These are phyloP conservation scores for Riparia riparia DNA, from an alignment of 2,113 vertebrate genomes.

Conservation along the genomic window DNA sequence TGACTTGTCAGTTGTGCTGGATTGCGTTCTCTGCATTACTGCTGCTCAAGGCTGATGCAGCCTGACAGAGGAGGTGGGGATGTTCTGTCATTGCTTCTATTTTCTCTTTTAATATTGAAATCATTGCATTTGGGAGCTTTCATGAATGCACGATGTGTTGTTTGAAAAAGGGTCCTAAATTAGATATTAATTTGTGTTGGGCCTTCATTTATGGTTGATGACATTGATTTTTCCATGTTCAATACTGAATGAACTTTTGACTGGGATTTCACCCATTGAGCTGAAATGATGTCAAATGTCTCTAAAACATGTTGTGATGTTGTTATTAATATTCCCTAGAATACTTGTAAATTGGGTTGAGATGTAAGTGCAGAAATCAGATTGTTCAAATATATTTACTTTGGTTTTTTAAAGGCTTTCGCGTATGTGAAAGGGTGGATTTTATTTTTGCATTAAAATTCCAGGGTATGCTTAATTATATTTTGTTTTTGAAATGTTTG, in stretches of 20 bases:
- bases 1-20: neutral
- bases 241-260: constrained; percentile 3
- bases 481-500: neutral
- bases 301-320: neutral
- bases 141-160: neutral
- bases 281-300: neutral
- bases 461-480: neutral
- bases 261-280: neutral
- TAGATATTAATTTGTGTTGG: neutral
- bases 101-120: neutral
- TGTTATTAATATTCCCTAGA: constrained; percentile 19
- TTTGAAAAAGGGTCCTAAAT: constrained; percentile 11
- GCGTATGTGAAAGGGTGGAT: neutral
- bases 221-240: constrained; percentile 27
- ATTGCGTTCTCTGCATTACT: neutral
- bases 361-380: neutral
- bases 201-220: neutral
- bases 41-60: neutral
- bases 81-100: neutral
- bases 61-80: neutral
- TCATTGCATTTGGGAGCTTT: neutral
- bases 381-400: neutral
- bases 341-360: neutral
- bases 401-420: neutral
- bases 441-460: neutral